Conservation (phyloP, 2,113 vertebrate species). For the Mobula hypostoma region DNA sequence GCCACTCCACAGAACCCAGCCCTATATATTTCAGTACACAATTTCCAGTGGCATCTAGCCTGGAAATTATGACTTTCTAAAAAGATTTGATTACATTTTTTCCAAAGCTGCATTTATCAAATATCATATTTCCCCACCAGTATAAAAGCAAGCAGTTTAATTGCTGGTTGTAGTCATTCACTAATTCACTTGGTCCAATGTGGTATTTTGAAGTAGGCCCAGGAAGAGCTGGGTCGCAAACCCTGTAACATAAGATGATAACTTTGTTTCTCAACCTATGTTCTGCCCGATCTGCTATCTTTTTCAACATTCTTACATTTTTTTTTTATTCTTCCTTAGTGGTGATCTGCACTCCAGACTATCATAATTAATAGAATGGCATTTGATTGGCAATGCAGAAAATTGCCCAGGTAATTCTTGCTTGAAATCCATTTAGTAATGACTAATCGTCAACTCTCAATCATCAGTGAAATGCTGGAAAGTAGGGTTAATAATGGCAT, state of each 20-base stretch:
- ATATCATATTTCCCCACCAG: not conserved
- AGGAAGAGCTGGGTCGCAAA: not conserved
- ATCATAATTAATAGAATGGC: too few relatives aligned
- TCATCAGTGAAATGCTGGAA: too few relatives aligned
- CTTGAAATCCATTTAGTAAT: too few relatives aligned
- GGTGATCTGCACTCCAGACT: too few relatives aligned
- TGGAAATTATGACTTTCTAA: not conserved
- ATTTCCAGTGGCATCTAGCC: not conserved
- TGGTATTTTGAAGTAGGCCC: not conserved
- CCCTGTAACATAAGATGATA: not conserved
- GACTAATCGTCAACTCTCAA: too few relatives aligned
- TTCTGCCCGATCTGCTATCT: too few relatives aligned
- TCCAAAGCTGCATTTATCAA: not conserved
- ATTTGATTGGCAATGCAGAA: too few relatives aligned
- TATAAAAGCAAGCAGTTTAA: not conserved
- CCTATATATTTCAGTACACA: not conserved
- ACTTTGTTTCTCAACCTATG: too few relatives aligned
- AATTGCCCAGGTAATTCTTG: too few relatives aligned
- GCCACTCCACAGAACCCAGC: not conserved
- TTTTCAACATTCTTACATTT: too few relatives aligned
- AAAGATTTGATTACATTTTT: not conserved
- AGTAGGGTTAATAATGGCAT: too few relatives aligned
- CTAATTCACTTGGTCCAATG: not conserved
- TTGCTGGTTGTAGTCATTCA: not conserved
- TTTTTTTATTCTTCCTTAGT: too few relatives aligned